These are phyloP conservation scores for Eriocheir sinensis DNA, from an alignment of 1,140 invertebrate species.

Conservation along the genomic window DNA sequence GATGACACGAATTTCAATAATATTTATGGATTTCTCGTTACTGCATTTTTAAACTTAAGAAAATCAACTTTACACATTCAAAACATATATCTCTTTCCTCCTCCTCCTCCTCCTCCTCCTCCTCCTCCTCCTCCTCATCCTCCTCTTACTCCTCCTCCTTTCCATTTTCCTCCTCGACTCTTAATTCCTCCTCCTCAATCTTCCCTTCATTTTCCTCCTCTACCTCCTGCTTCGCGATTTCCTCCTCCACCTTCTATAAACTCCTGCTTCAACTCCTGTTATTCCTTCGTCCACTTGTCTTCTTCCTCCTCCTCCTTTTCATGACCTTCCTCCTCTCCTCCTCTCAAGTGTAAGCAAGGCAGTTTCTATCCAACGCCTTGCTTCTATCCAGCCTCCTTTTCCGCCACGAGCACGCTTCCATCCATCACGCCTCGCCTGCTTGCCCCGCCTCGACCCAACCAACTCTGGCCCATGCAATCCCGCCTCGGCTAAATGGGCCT, in stretches of 20 bases:
- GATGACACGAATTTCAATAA: too few species aligned
- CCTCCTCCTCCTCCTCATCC: background rate
- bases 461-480: conserved; percentile 8
- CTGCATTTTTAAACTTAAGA: background rate
- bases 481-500: background rate
- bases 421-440: background rate
- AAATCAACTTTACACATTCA: background rate
- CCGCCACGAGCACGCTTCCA: background rate
- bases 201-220: conserved; percentile 41
- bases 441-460: background rate
- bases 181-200: background rate
- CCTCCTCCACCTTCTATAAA: conserved; percentile 19
- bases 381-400: conserved; percentile 1
- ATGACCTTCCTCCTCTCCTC: background rate
- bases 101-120: background rate
- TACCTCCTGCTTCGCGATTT: background rate
- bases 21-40: background rate
- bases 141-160: background rate
- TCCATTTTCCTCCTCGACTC: background rate
- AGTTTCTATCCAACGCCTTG: conserved; percentile 6
- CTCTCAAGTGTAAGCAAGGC: background rate
- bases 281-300: too few species aligned
- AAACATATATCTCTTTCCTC: too few species aligned
- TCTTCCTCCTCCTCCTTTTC: background rate
- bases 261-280: too few species aligned